Conservation (phyloP, 1,140 invertebrate species). For the Drosophila sp. region DNA sequence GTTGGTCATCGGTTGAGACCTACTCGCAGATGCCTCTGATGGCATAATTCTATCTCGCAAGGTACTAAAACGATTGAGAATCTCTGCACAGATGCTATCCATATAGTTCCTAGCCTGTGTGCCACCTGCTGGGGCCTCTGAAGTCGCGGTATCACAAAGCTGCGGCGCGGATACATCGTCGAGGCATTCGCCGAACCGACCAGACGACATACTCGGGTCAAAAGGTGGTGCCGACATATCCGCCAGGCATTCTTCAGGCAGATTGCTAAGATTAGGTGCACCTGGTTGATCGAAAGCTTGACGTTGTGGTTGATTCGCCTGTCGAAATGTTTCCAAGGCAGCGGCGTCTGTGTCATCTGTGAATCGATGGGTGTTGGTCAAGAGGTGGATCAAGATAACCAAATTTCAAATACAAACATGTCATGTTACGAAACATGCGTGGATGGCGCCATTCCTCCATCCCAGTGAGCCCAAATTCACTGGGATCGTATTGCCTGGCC, state of each 20-base stretch:
- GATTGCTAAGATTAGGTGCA: constrained; percentile 32
- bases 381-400: too few species aligned
- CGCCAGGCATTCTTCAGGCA: constrained; percentile 37
- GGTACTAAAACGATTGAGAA: constrained; percentile 41
- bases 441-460: constrained; percentile 57
- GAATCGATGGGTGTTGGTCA: background rate
- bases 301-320: constrained; percentile 20
- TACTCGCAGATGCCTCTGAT: too few species aligned
- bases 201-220: constrained; percentile 1
- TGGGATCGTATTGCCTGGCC: constrained; percentile 39
- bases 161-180: constrained; percentile 16
- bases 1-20: background rate
- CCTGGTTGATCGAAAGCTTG: background rate
- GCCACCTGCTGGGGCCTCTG: background rate
- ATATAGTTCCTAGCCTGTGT: constrained; percentile 9
- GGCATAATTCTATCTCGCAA: constrained; percentile 8
- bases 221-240: constrained; percentile 39
- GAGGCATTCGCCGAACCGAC: background rate
- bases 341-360: constrained; percentile 39
- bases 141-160: background rate
- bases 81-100: constrained; percentile 46
- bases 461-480: constrained; percentile 42
- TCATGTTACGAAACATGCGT: constrained; percentile 40
- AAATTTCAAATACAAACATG: constrained; percentile 28
- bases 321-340: constrained; percentile 23